Evolutionary conservation across 2,888 invertebrate genomes (phyloP).

Genomic region (Cyclophora albipunctata): DNA sequence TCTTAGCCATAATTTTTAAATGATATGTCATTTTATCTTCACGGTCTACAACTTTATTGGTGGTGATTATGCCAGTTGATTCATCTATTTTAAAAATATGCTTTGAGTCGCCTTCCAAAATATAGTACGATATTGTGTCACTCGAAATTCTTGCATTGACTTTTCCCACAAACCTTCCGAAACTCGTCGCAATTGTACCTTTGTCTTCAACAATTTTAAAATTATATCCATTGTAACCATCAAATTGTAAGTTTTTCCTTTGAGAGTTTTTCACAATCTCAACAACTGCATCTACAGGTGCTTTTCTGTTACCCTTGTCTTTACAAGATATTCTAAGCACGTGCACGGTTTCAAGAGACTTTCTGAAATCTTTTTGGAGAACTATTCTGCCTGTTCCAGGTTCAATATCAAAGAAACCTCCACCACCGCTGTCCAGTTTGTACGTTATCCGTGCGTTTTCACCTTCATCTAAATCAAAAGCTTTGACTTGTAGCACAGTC

Average conservation of each 20-base stretch:
- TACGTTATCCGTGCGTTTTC: conserved; percentile 89
- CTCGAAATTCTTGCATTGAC: conserved; percentile 79
- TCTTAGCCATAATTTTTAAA: conserved; percentile 86
- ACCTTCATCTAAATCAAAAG: conserved; percentile 91
- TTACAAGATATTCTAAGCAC: conserved; percentile 85
- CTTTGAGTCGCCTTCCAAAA: conserved; percentile 86
- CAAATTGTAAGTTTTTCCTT: conserved; percentile 83
- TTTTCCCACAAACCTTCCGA: conserved; percentile 84
- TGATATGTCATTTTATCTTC: conserved; percentile 86
- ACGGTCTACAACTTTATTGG: conserved; percentile 87
- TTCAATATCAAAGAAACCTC: conserved; percentile 87
- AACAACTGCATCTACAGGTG: conserved; percentile 84
- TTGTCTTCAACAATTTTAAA: conserved; percentile 90
- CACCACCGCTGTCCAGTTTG: conserved; percentile 85
- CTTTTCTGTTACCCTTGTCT: conserved; percentile 85
- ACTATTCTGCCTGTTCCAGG: conserved; percentile 84
- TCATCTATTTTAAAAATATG: conserved; percentile 88
- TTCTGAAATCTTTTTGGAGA: conserved; percentile 79
- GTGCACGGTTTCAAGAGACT: conserved; percentile 80
- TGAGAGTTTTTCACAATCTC: conserved; percentile 86
- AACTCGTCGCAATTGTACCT: conserved; percentile 75
- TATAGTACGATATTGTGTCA: conserved; percentile 82
- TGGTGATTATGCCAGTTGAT: conserved; percentile 84
- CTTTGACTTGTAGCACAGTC: conserved; percentile 83
- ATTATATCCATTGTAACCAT: conserved; percentile 83